These are phyloP conservation scores for Camponotus fellah DNA, from an alignment of 2,888 invertebrate species.

Conservation along the genomic window DNA sequence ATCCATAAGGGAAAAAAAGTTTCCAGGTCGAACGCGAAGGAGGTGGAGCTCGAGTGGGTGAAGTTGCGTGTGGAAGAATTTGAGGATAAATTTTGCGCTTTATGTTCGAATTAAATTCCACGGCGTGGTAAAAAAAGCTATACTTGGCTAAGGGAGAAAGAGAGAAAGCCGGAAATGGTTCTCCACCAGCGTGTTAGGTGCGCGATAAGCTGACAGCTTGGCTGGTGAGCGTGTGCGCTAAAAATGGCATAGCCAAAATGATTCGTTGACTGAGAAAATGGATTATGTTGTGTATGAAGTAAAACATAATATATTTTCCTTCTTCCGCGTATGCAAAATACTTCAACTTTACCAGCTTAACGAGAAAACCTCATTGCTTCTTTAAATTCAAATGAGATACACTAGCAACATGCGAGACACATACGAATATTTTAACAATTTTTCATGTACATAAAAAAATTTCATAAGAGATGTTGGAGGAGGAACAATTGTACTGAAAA, in stretches of 20 bases:
- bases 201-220: conserved; percentile 60
- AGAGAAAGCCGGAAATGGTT: conserved; percentile 54
- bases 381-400: conserved; percentile 18
- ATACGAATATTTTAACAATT: conserved; percentile 32
- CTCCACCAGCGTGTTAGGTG: conserved; percentile 44
- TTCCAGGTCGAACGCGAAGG: conserved; percentile 70
- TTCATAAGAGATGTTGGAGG: neutral
- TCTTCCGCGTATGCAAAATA: neutral
- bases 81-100: conserved; percentile 65
- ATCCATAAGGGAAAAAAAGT: conserved; percentile 63
- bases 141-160: conserved; percentile 14
- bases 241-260: conserved; percentile 13
- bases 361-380: neutral
- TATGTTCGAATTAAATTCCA: conserved; percentile 67
- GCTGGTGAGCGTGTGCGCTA: neutral
- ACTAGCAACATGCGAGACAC: neutral
- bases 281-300: neutral
- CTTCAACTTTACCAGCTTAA: neutral
- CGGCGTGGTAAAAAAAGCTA: conserved; percentile 24
- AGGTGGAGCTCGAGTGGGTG: conserved; percentile 61
- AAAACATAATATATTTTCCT: neutral
- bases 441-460: neutral
- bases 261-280: conserved; percentile 10
- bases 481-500: neutral
- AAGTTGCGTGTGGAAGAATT: conserved; percentile 57